Conservation (phyloP, 2,113 vertebrate genomes). For the Anseranas semipalmata region DNA sequence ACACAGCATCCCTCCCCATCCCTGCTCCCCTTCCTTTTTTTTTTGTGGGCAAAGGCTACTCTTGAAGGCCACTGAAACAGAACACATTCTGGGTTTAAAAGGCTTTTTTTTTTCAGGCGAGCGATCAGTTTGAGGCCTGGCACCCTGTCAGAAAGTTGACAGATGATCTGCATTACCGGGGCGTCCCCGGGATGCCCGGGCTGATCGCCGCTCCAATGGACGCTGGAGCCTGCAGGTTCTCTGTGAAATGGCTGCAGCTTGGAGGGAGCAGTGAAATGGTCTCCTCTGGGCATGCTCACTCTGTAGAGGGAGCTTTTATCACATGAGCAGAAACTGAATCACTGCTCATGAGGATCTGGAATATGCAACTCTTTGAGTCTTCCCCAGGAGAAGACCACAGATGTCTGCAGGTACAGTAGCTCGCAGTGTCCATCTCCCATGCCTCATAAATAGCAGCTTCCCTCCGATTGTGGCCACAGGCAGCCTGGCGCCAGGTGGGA, state of each 20-base stretch:
- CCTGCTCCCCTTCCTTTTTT: conserved; percentile 39
- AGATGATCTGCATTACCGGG: conserved; percentile 41
- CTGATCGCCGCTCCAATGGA: conserved; percentile 65
- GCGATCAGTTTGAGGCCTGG: conserved; percentile 59
- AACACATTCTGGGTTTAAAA: conserved; percentile 42
- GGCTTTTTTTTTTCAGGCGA: conserved; percentile 40
- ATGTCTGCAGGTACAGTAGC: conserved; percentile 82
- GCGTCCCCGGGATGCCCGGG: conserved; percentile 44
- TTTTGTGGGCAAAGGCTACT: conserved; percentile 12
- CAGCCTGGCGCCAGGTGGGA: neutral
- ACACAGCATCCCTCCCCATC: neutral
- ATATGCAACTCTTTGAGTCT: conserved; percentile 73
- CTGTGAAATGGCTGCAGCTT: conserved; percentile 78
- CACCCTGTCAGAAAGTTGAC: conserved; percentile 54
- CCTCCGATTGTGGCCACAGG: neutral
- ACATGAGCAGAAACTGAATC: conserved; percentile 76
- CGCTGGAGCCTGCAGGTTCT: conserved; percentile 63
- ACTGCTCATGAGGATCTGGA: conserved; percentile 76
- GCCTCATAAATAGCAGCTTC: neutral
- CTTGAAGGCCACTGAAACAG: conserved; percentile 60
- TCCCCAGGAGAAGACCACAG: conserved; percentile 68
- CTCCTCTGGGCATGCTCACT: conserved; percentile 76
- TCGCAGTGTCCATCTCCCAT: conserved; percentile 50
- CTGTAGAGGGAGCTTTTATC: conserved; percentile 78
- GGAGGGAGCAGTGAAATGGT: conserved; percentile 76